Evolutionary conservation across 2,113 vertebrate genomes (phyloP).

Genomic region (Arizona elegans): DNA sequence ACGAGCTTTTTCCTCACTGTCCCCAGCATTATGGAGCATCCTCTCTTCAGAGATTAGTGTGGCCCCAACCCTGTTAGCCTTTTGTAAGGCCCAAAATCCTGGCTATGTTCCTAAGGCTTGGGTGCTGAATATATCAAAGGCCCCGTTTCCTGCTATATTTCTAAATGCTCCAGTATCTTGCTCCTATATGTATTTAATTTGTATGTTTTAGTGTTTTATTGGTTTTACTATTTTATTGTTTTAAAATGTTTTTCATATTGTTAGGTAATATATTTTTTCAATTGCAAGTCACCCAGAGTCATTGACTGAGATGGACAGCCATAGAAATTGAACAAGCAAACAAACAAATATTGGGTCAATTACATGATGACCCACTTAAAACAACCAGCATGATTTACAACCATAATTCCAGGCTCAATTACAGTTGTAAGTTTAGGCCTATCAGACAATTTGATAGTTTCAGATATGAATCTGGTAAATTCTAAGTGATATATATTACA

Average conservation of each 20-base stretch:
- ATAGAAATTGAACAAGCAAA: not conserved
- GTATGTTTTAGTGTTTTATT: not conserved
- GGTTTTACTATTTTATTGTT: not conserved
- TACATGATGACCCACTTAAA: not conserved
- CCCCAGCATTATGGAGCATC: not conserved
- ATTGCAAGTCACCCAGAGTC: not conserved
- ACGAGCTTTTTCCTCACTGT: not conserved
- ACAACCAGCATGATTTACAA: not conserved
- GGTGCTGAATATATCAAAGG: not conserved
- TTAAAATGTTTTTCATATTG: not conserved
- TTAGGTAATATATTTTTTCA: not conserved
- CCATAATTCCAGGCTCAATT: not conserved
- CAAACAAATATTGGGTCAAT: not conserved
- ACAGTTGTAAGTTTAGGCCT: not conserved
- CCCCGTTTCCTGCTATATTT: not conserved
- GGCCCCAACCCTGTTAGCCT: not conserved
- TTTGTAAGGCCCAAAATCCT: not conserved
- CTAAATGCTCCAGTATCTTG: not conserved
- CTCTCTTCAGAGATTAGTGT: not conserved
- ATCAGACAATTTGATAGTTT: accelerated
- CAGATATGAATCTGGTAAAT: too few relatives aligned
- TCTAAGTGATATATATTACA: accelerated
- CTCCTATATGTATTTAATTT: not conserved
- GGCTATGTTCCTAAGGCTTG: not conserved
- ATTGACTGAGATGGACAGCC: not conserved